Base-by-base conservation (phyloP, 1,140 invertebrate genomes). In the Drosophila pallidifrons region DNA sequence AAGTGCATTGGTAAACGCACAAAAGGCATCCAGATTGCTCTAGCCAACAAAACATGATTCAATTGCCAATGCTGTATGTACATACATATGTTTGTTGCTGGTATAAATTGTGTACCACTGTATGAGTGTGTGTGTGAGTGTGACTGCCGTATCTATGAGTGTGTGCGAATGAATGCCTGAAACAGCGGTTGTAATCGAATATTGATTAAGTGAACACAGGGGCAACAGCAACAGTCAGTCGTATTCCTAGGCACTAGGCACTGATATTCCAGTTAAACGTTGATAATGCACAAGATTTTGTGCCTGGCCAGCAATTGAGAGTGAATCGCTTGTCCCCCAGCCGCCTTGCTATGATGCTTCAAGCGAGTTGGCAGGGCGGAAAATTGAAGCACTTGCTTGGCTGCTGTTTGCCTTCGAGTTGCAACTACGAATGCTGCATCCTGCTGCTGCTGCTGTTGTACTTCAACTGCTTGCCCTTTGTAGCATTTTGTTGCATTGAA, bases 211-310 rank as follows among this genome's bases (percentile, higher is more conserved):
- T 89, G 85, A 38, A 10, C 74, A 77, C 20, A 43, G 66, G 38
- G 73, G 75, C 81, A 59, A 49, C 54, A 30, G 32, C 35, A 35
- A 7, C 57, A 43, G 41, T 43, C 41, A 43, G 41, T 43, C n/a
- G 2, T 43, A 43, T 11, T 43, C 41, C 41, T 43, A 4, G 38
- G 3, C 28, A n/a, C n/a, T 20, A n/a, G 35, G 30, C 76, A 82
- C 64, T 81, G 80, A 88, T 88, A 77, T 75, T 88, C 77, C 83
- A 83, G 83, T 83, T 88, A 80, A 88, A 80, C 77, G 82, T 83
- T 88, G 82, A 77, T 87, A 88, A 88, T 88, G 77, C 83, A 74
- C 58, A 78, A 64, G 69, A 66, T 66, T 64, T 54, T 60, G 47
- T 45, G 51, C 16, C 60, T 32, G 43, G 59, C 1, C 52, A 49